These are phyloP conservation scores for Lipotes vexillifer DNA, from an alignment of 2,113 vertebrate species.

Conservation along the genomic window DNA sequence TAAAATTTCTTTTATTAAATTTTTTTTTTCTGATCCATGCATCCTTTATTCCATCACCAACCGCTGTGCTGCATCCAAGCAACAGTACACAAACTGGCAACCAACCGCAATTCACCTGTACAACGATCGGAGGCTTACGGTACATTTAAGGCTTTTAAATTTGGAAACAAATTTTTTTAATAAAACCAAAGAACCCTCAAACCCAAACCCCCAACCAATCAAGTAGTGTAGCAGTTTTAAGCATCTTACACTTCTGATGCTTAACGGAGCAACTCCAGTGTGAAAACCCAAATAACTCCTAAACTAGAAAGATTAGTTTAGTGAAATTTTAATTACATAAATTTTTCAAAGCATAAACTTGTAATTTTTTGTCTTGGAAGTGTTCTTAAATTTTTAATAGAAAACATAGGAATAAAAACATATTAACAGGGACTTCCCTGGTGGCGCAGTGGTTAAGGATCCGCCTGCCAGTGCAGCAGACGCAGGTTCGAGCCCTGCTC, in stretches of 20 bases:
- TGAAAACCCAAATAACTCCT: conserved; percentile 83
- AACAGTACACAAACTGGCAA: conserved; percentile 83
- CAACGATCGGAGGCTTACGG: conserved; percentile 86
- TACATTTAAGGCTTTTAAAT: conserved; percentile 93
- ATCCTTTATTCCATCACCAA: conserved; percentile 94
- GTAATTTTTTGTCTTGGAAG: conserved; percentile 88
- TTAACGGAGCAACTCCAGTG: conserved; percentile 88
- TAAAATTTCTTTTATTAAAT: no score
- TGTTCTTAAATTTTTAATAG: conserved; percentile 91
- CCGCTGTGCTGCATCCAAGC: conserved; percentile 82
- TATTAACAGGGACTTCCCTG: conserved; percentile 75
- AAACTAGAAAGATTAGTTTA: conserved; percentile 78
- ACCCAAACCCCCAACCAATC: conserved; percentile 61
- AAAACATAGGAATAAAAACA: conserved; percentile 92
- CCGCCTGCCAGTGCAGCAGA: no score
- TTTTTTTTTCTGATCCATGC: conserved; percentile 86
- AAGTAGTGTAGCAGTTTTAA: conserved; percentile 81
- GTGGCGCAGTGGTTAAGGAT: no score
- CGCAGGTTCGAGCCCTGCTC: no score
- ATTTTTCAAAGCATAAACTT: conserved; percentile 88
- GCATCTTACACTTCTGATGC: conserved; percentile 83
- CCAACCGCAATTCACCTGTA: conserved; percentile 81
- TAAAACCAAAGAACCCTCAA: conserved; percentile 9
- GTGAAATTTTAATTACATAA: conserved; percentile 81
- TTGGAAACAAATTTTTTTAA: conserved; percentile 41